Percentiles rank a stretch among this genome's conserved stretches.
phyloP scores from a whole-genome alignment of 2,113 vertebrate species.

The Gymnogyps californianus region DNA sequence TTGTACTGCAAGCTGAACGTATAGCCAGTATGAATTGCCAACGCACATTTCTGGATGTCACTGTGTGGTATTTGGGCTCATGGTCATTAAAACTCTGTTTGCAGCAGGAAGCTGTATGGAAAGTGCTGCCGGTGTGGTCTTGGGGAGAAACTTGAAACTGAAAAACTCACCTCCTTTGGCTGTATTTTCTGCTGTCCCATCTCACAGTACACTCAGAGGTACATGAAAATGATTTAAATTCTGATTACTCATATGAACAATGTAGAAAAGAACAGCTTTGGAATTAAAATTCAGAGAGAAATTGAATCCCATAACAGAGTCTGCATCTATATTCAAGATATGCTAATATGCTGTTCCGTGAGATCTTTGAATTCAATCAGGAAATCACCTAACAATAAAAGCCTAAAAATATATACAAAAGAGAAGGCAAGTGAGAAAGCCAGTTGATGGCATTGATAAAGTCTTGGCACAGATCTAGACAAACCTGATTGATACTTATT shows the following conservation, averaged over 20 bases:
- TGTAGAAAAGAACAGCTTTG: conserved; percentile 33
- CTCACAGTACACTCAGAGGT: neutral
- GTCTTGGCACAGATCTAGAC: neutral
- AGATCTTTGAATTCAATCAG: conserved; percentile 23
- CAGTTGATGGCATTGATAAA: conserved; percentile 26
- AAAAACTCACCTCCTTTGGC: neutral
- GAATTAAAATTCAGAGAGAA: conserved; percentile 66
- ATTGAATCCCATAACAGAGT: conserved; percentile 28
- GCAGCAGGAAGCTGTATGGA: neutral
- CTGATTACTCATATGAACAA: conserved; percentile 6
- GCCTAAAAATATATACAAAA: neutral
- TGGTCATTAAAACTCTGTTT: neutral
- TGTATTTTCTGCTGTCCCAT: neutral
- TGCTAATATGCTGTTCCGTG: conserved; percentile 33
- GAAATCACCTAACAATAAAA: conserved; percentile 58
- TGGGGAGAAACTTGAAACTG: neutral
- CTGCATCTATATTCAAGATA: conserved; percentile 62
- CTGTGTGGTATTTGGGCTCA: neutral
- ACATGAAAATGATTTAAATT: conserved; percentile 41
- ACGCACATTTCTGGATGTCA: neutral
- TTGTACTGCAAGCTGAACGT: neutral
- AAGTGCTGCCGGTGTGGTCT: neutral
- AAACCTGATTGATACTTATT: neutral
- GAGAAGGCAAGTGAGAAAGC: neutral
- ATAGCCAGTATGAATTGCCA: neutral